Conservation (phyloP, 2,113 vertebrate species). For the Laterallus jamaicensis region DNA sequence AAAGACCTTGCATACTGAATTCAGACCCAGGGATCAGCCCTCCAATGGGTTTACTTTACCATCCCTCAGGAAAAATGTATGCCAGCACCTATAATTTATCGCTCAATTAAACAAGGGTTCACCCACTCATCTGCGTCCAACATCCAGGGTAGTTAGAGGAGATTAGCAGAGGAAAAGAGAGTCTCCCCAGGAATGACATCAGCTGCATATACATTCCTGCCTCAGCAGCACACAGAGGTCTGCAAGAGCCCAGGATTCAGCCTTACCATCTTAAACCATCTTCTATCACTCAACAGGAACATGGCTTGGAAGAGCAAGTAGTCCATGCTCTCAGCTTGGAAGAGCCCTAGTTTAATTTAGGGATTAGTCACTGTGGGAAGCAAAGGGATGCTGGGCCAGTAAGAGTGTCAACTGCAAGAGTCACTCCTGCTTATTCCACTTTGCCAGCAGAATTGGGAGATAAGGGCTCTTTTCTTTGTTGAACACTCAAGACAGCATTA, state of each 20-base stretch:
- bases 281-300: background rate
- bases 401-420: background rate
- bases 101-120: background rate
- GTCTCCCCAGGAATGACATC: background rate
- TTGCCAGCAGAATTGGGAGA: background rate
- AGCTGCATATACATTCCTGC: background rate
- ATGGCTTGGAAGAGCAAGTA: background rate
- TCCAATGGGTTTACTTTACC: background rate
- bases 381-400: background rate
- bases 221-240: background rate
- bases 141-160: background rate
- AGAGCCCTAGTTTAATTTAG: background rate
- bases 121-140: background rate
- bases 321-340: background rate
- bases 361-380: background rate
- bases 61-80: background rate
- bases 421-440: background rate
- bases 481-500: background rate
- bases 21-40: background rate
- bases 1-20: background rate
- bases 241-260: background rate
- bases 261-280: background rate
- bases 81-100: background rate
- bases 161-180: background rate
- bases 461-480: conserved; percentile 8